Evolutionary conservation across 2,113 vertebrate genomes (phyloP).

Genomic region (Eurypyga helias): DNA sequence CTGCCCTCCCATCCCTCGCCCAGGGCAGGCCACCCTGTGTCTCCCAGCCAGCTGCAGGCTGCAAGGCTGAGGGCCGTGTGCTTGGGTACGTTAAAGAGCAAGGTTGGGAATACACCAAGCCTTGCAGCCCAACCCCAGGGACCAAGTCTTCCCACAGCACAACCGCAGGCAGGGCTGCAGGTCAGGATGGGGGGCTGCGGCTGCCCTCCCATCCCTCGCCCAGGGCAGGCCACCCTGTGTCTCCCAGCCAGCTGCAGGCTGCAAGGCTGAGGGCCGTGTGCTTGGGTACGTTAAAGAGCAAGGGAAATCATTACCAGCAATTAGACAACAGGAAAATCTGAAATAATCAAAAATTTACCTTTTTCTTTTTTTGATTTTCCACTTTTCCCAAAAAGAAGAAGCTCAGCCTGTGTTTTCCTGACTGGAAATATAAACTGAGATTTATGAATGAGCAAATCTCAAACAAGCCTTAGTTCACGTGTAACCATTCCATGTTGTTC

Average conservation of each 20-base stretch:
- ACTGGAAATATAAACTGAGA: background rate
- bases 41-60: background rate
- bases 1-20: too few relatives aligned
- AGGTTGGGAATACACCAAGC: background rate
- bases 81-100: rapidly evolving
- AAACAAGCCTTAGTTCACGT: rapidly evolving
- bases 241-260: background rate
- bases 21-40: background rate
- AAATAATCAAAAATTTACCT: rapidly evolving
- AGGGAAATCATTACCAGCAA: background rate
- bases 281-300: rapidly evolving
- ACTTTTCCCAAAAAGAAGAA: background rate
- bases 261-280: background rate
- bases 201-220: too few relatives aligned
- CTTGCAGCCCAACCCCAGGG: background rate
- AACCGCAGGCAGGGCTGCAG: too few relatives aligned
- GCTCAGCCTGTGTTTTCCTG: background rate
- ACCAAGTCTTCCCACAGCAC: background rate
- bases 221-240: background rate
- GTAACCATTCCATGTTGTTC: rapidly evolving
- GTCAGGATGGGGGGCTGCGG: too few relatives aligned
- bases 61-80: background rate
- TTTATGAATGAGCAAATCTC: background rate
- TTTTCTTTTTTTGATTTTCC: background rate
- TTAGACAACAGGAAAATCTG: rapidly evolving